Percentiles rank a stretch among this genome's conserved stretches.
Evolutionary conservation across 2,888 invertebrate genomes (phyloP).

Genomic region (Ephialtes manifestator): DNA sequence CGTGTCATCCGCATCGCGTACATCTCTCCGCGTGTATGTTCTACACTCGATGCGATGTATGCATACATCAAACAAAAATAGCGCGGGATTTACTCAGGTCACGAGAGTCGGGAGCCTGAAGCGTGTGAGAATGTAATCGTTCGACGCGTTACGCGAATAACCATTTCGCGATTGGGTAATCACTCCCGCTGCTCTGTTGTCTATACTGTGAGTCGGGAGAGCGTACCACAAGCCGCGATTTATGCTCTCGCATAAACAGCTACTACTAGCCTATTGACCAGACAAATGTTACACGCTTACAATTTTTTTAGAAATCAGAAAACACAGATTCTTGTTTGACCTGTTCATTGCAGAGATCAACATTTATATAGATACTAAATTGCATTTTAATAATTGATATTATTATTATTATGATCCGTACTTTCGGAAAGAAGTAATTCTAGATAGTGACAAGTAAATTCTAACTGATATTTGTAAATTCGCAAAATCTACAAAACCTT

Average conservation of each 20-base stretch:
- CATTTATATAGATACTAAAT: background rate
- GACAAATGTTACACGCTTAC: background rate
- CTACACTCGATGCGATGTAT: background rate
- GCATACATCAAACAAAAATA: constrained; percentile 22
- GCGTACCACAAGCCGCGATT: background rate
- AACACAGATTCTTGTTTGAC: background rate
- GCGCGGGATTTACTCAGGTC: constrained; percentile 8
- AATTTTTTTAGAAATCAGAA: background rate
- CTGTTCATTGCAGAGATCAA: background rate
- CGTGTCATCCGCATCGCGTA: constrained; percentile 11
- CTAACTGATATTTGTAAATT: too few relatives aligned
- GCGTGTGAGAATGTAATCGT: constrained; percentile 52
- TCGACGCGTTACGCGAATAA: constrained; percentile 48
- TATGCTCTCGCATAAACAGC: background rate
- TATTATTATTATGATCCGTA: background rate
- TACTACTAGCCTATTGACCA: background rate
- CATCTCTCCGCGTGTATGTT: background rate
- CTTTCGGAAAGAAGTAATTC: background rate
- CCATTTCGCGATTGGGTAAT: constrained; percentile 49
- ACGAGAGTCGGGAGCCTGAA: background rate
- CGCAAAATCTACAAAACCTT: background rate
- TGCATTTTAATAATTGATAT: background rate
- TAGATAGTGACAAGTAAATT: too few relatives aligned
- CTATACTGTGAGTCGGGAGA: background rate
- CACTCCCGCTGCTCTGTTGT: constrained; percentile 11